Evolutionary conservation across 2,888 invertebrate genomes (phyloP), one percentile per base, ranked within the genome.

Genomic region (Pseudococcus longispinus): DNA sequence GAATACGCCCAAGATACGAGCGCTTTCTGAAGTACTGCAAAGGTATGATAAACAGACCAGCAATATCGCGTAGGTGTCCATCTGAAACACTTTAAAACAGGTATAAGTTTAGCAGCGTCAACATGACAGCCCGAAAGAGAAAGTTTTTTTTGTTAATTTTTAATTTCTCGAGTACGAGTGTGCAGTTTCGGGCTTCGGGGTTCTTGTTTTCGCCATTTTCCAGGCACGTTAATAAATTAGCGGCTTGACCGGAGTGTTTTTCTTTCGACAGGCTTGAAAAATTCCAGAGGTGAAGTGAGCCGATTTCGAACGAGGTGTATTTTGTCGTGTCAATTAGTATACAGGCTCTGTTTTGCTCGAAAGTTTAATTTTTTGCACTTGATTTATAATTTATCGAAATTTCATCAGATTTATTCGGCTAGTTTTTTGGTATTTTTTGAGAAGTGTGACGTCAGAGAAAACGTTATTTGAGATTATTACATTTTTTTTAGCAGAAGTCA

Each of bases 1-100:
- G 84, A 91, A 90, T 8, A 92, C 90, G 84, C 91, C 91, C 20
- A 93, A 90, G 88, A 93, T 92, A 88, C 88, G 88, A 20, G 88
- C 88, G n/a, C 84, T 87, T 26, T 87, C 23, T 3, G 82, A 74
- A 74, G 42, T 42, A 20, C 37, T 18, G 42, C 77, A 42, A n/a
- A 42, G 29, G 77, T 2, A 80, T 15, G 23, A 20, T 42, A 80
- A 32, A 20, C n/a, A 80, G 29, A 70, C 70, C 15, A 70, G 18
- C 29, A 29, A 29, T 18, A 29, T 8, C 5, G 32, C 29, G 70
- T 70, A 29, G 70, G 70, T 70, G 70, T 70, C 70, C 70, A 70
- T 70, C 70, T 70, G 70, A 29, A 70, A 70, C 70, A 70, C 15
- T 29, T 29, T 18, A 70, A 70, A 3, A 29, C 29, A 23, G 8